Evolutionary conservation across 2,113 vertebrate genomes (phyloP), one percentile per base, ranked within the genome.

Genomic region (Melanocharis versteri): DNA sequence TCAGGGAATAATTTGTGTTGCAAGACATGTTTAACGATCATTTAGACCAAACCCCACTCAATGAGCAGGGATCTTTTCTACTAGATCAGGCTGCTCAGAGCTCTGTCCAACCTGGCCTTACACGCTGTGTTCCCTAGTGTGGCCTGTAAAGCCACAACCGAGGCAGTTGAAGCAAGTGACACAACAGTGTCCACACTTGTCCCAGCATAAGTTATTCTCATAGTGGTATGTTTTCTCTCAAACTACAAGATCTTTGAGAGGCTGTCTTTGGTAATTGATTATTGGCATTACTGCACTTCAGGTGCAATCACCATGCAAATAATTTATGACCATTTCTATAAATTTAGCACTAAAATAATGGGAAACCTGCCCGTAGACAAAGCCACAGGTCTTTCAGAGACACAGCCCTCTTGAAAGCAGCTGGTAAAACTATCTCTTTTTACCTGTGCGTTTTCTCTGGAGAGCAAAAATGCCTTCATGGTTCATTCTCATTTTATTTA

Each of bases 401-500:
- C 69, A 31, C 28, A 87, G 15, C 27, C 16, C 35, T 90, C 57
- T 51, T 56, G 60, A 69, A 94, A 90, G 56, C 37, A 92, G 40
- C 40, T 68, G 33, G 35, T 76, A 87, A 90, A 86, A 78, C 17
- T 45, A 37, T 89, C 18, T 60, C 39, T 68, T 94, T 91, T 93
- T 96, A 85, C 56, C 64, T 70, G 10, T 28, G 7, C 64, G 7
- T 81, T 93, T 78, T 70, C 58, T 77, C 76, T 37, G 20, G 60
- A 92, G 68, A 77, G 31, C n/a, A 84, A 92, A 96, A 96, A 94
- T 93, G 28, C 94, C 82, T 96, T 90, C 82, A 75, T 48, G 76
- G 83, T 97, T 95, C 93, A 83, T 96, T 94, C 90, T 93, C 79
- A 92, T 96, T 96, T 95, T 89, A 91, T 94, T 95, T 96, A 96